A percentile compares a stretch with the other conserved stretches of the same genome.
These are phyloP conservation scores for Nothura maculosa DNA, from an alignment of 2,797 vertebrate genomes.

Conservation along the genomic window DNA sequence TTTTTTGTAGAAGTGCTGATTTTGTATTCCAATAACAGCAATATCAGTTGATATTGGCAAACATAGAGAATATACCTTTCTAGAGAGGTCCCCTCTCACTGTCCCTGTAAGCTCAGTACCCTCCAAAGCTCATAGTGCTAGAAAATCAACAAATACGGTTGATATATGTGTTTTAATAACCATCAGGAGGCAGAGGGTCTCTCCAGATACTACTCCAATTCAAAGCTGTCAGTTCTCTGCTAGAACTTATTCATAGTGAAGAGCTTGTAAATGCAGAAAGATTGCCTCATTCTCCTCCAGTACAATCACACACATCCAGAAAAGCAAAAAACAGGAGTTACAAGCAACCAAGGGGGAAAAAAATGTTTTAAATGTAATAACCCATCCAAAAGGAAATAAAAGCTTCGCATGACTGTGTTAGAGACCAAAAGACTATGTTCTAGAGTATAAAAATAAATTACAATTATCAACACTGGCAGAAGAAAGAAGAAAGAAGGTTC, in stretches of 20 bases:
- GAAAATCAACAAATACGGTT: background rate
- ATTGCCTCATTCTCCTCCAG: conserved; percentile 18
- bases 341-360: conserved; percentile 3
- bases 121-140: background rate
- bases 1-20: background rate
- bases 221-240: background rate
- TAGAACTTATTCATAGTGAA: background rate
- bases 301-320: background rate
- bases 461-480: background rate
- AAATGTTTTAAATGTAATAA: background rate
- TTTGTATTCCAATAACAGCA: rapidly evolving
- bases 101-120: background rate
- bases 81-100: background rate
- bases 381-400: conserved; percentile 18
- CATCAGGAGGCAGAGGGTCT: background rate
- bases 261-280: conserved; percentile 30
- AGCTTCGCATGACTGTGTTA: background rate
- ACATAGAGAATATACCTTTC: rapidly evolving
- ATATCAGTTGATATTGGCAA: rapidly evolving
- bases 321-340: background rate
- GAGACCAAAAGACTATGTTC: background rate
- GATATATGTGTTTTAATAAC: background rate
- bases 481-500: background rate
- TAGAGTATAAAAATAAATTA: background rate
- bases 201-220: background rate